These are phyloP conservation scores for Turnix velox DNA, from an alignment of 2,113 vertebrate genomes.

Conservation along the genomic window DNA sequence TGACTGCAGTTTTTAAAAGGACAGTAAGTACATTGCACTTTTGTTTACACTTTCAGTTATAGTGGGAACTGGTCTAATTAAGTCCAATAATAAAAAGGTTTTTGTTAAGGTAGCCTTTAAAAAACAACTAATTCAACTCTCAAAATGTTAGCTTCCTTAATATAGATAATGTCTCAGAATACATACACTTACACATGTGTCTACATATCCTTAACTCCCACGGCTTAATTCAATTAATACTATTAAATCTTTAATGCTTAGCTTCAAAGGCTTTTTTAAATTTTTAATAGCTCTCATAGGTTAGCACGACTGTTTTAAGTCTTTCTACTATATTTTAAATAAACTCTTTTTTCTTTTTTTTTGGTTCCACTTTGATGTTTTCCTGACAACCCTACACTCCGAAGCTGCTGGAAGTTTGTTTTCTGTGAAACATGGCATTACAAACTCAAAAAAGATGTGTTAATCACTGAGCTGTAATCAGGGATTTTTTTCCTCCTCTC, in stretches of 20 bases:
- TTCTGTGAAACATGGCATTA: neutral
- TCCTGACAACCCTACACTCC: neutral
- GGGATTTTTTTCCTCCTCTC: constrained; percentile 27
- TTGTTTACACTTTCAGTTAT: neutral
- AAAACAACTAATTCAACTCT: neutral
- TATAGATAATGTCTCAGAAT: neutral
- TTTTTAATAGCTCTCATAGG: constrained; percentile 54
- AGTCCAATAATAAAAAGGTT: neutral
- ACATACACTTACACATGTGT: constrained; percentile 42
- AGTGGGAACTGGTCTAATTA: neutral
- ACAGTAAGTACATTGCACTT: neutral
- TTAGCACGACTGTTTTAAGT: constrained; percentile 1
- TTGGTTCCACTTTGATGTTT: constrained; percentile 49
- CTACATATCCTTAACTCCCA: constrained; percentile 53
- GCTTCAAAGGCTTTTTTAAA: constrained; percentile 43
- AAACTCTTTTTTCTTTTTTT: constrained; percentile 28
- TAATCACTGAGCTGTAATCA: constrained; percentile 25
- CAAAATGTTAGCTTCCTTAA: neutral
- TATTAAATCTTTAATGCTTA: constrained; percentile 61
- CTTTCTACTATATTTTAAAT: constrained; percentile 45
- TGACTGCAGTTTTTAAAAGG: neutral
- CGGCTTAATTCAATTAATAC: constrained; percentile 55
- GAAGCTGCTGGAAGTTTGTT: constrained; percentile 11
- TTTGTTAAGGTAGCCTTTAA: neutral
- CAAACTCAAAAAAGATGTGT: constrained; percentile 9